Conservation (phyloP, 2,113 vertebrate species). For the Burhinus oedicnemus region DNA sequence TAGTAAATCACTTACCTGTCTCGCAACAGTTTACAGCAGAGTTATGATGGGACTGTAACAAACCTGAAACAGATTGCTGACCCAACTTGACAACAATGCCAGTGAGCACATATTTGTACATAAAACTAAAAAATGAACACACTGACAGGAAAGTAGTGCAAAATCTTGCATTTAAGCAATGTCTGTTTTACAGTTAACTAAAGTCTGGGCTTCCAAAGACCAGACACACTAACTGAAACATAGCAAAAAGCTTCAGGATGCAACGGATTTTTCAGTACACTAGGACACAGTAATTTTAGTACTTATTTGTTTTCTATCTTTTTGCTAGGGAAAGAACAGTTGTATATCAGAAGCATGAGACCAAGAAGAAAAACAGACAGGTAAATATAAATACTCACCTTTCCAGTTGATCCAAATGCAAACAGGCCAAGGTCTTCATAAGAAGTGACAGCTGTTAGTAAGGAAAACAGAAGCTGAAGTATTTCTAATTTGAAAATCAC, state of each 20-base stretch:
- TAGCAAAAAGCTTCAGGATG: not conserved
- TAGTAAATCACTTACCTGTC: not conserved
- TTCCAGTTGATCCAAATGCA: conserved; percentile 88
- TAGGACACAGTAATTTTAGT: not conserved
- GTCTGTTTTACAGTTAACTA: not conserved
- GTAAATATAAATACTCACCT: conserved; percentile 74
- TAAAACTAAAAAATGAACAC: not conserved
- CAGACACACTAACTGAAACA: not conserved
- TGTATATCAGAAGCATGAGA: not conserved
- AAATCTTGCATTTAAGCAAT: not conserved
- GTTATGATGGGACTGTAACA: not conserved
- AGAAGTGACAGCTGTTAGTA: conserved; percentile 85
- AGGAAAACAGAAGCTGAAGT: not conserved
- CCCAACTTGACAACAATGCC: not conserved
- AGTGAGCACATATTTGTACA: not conserved
- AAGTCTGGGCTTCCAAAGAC: not conserved
- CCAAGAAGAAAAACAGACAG: not conserved
- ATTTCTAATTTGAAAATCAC: not conserved
- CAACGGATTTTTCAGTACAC: not conserved
- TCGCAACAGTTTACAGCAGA: not conserved
- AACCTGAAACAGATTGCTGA: not conserved
- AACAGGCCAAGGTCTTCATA: conserved; percentile 92
- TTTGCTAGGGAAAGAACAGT: not conserved
- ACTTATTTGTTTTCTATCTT: not conserved
- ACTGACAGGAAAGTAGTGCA: not conserved